phyloP scores from a whole-genome alignment of 2,888 invertebrate species.

The Andrena trimmerana region DNA sequence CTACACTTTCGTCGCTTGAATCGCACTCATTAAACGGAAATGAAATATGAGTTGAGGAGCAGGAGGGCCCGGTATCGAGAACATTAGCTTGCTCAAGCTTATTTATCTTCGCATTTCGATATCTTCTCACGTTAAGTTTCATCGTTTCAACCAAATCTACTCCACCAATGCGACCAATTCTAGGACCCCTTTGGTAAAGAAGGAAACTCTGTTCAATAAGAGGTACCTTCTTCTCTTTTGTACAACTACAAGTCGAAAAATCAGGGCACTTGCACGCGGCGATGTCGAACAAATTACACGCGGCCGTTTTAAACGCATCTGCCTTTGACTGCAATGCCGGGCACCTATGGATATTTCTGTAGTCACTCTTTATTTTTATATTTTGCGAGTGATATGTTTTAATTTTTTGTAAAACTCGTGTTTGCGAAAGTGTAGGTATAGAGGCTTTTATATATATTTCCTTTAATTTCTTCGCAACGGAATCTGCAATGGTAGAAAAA shows the following conservation, averaged over 20 bases:
- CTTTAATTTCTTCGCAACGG: too few relatives aligned
- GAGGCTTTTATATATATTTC: too few relatives aligned
- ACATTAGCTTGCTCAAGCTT: too few relatives aligned
- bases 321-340: background rate
- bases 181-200: background rate
- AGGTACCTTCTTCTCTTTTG: background rate
- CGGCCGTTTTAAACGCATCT: background rate
- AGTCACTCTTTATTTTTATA: background rate
- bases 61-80: too few relatives aligned
- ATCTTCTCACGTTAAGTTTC: too few relatives aligned
- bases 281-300: too few relatives aligned
- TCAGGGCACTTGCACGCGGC: background rate
- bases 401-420: background rate
- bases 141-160: background rate
- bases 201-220: background rate
- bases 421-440: too few relatives aligned
- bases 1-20: too few relatives aligned
- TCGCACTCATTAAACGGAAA: too few relatives aligned
- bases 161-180: background rate
- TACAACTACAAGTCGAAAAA: background rate
- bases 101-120: too few relatives aligned
- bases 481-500: too few relatives aligned
- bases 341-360: background rate
- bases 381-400: background rate
- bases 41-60: too few relatives aligned